phyloP scores from a whole-genome alignment of 2,797 vertebrate species.

The Morelia viridis region DNA sequence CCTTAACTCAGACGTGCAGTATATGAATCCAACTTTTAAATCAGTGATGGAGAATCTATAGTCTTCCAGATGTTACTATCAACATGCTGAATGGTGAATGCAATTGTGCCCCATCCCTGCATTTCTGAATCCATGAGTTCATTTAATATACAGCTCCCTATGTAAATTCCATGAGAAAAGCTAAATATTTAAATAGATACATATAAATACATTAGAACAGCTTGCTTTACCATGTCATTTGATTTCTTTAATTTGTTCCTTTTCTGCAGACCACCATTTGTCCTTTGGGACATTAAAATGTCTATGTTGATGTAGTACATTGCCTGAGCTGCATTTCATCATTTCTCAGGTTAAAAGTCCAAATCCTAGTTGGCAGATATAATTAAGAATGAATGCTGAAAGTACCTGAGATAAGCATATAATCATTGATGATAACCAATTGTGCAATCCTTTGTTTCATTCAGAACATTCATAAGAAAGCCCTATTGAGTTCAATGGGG shows the following conservation, averaged over 20 bases:
- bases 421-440: background rate
- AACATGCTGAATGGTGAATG: too few species aligned
- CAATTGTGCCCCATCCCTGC: too few species aligned
- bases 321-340: constrained; percentile 12
- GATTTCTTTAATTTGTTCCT: constrained; percentile 16
- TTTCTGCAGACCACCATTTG: constrained; percentile 31
- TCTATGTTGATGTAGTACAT: constrained; percentile 15
- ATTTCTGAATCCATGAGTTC: too few species aligned
- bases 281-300: constrained; percentile 28
- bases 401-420: background rate
- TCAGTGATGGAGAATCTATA: too few species aligned
- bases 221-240: background rate
- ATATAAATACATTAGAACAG: constrained; percentile 35
- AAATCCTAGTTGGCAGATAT: constrained; percentile 42
- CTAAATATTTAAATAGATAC: constrained; percentile 86
- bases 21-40: too few species aligned
- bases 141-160: constrained; percentile 50
- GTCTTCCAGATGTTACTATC: too few species aligned
- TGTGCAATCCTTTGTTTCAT: background rate
- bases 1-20: too few species aligned
- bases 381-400: background rate
- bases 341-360: constrained; percentile 57
- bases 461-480: background rate
- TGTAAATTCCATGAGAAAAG: constrained; percentile 71
- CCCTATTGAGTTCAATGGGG: background rate